Evolutionary conservation across 1,140 invertebrate genomes (phyloP), one percentile per base, ranked within the genome.

Genomic region (Rhagoletis pomonella): DNA sequence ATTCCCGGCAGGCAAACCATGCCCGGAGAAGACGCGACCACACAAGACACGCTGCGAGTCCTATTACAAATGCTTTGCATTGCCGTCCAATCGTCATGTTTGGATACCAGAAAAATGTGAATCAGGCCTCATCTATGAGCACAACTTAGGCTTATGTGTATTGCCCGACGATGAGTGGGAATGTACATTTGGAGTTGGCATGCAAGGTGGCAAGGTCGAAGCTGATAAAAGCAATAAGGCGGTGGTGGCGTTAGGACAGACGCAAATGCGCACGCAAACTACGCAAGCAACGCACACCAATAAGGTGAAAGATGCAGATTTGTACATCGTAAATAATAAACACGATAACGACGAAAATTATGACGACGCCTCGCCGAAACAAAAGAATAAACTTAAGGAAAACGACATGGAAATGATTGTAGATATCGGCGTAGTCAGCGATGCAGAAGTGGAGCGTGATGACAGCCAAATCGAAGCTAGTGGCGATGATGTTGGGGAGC

Each of bases 81-180:
- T 95, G 7, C 93, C 93, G 0, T 58, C 85, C 1, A 93, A 92
- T 1, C 92, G 91, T 14, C 93, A 94, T 73, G 93, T 93, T 6
- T 95, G 94, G 94, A 90, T 93, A 4, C 94, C 94, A 0, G 89
- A 91, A n/a, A 94, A 92, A 86, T 95, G 94, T 88, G 90, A 91
- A 44, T 89, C 94, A 14, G 94, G 94, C 58, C 89, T 95, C 87
- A 90, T 95, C 10, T 95, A 94, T 88, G 93, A 94, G 64, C 92
- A 93, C 19, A 92, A 93, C 89, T 89, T 94, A 39, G 90, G 92
- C 86, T 92, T 93, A 44, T 95, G 94, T 87, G 93, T 94, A 5
- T 58, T 94, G 47, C 93, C 94, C 7, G 92, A 93, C 42, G 94
- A 94, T 86, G 90, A 93, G 69, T 94, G 93, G 93, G 92, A 93